These are phyloP conservation scores for Rhegmatorhina hoffmannsi DNA, from an alignment of 2,113 vertebrate genomes.

Conservation along the genomic window DNA sequence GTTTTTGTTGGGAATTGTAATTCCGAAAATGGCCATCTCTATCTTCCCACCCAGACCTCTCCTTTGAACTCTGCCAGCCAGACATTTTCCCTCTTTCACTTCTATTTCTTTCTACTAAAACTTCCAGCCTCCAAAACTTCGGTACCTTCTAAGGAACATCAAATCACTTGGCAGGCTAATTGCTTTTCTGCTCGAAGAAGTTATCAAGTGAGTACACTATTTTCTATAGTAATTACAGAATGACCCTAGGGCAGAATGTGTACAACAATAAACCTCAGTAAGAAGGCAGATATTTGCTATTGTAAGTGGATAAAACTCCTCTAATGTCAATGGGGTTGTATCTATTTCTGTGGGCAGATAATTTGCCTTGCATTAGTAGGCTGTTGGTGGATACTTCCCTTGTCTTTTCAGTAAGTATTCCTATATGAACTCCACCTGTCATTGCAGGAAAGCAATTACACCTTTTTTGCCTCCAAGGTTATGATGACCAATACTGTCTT, in stretches of 20 bases:
- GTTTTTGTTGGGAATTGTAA: not conserved
- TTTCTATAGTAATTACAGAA: constrained; percentile 51
- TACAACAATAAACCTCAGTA: not conserved
- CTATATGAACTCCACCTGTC: not conserved
- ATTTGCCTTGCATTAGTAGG: not conserved
- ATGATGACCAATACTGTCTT: not conserved
- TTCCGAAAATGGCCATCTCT: not conserved
- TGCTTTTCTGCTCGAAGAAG: constrained; percentile 51
- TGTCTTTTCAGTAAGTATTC: not conserved
- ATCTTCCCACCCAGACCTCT: not conserved
- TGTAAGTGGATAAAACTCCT: constrained; percentile 9
- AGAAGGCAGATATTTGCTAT: not conserved
- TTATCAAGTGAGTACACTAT: constrained; percentile 47
- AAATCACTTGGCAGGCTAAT: constrained; percentile 58
- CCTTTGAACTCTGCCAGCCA: not conserved
- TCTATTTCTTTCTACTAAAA: not conserved
- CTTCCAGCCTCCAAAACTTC: constrained; percentile 14
- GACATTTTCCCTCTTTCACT: not conserved
- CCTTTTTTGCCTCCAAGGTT: not conserved
- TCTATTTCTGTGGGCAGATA: not conserved
- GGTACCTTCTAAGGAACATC: constrained; percentile 3
- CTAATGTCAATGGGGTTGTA: not conserved
- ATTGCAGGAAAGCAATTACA: constrained; percentile 6
- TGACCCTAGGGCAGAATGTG: constrained; percentile 25
- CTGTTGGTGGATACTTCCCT: not conserved